Conservation (phyloP, 2,888 invertebrate genomes). For the Stramonita haemastoma region DNA sequence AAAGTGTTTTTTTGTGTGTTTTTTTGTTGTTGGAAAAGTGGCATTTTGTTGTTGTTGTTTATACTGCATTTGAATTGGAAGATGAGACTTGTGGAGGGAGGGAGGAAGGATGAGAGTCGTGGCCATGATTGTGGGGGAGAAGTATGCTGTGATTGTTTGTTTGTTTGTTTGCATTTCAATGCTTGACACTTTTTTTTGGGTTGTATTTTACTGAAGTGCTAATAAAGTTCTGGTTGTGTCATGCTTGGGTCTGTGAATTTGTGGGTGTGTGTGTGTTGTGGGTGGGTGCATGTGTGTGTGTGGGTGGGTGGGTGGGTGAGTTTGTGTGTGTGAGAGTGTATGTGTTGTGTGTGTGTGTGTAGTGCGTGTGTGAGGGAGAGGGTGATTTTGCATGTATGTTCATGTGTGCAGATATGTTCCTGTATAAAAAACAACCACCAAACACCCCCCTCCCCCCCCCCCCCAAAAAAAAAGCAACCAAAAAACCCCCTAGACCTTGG, state of each 20-base stretch:
- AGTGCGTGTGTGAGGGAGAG: background rate
- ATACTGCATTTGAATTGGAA: background rate
- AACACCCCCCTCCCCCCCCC: no score
- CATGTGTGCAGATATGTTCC: background rate
- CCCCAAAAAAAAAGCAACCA: no score
- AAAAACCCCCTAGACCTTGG: no score
- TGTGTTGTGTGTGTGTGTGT: no score
- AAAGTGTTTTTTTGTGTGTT: no score
- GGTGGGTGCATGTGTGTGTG: background rate
- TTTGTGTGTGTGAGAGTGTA: background rate
- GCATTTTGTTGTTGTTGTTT: no score
- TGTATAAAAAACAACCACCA: no score
- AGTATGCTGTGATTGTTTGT: slow-evolving; percentile 8
- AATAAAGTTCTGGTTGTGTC: background rate
- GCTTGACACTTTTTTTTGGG: background rate
- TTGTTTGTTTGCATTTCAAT: background rate
- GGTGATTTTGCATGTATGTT: background rate
- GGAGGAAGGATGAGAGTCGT: background rate
- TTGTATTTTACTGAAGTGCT: background rate
- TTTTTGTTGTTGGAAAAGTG: no score
- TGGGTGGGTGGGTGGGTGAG: no score
- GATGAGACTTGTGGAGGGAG: background rate
- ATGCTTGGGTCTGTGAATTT: background rate
- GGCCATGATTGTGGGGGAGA: no score
- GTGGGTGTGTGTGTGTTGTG: background rate